These are phyloP conservation scores for Rousettus leschenaultii DNA, from an alignment of 2,113 vertebrate genomes.

Conservation along the genomic window DNA sequence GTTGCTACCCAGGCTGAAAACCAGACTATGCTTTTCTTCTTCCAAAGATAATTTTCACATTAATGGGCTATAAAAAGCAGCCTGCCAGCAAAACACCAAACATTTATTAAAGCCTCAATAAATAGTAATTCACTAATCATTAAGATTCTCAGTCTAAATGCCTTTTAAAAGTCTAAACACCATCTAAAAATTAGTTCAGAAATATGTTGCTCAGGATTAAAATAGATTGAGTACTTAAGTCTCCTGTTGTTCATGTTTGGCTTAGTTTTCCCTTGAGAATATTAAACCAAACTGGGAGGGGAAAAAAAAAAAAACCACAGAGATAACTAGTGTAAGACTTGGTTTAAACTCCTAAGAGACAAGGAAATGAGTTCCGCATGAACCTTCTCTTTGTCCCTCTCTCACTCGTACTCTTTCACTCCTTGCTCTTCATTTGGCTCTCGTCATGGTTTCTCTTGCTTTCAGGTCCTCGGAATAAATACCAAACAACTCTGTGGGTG, in stretches of 20 bases:
- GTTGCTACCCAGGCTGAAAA: conserved; percentile 50
- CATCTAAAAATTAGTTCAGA: conserved; percentile 66
- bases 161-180: conserved; percentile 48
- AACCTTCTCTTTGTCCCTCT: background rate
- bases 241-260: conserved; percentile 2
- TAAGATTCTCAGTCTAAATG: background rate
- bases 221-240: conserved; percentile 45
- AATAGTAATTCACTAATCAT: conserved; percentile 63
- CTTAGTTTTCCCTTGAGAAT: conserved; percentile 37
- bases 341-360: background rate
- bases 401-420: background rate
- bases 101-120: conserved; percentile 72
- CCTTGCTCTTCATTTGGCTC: background rate
- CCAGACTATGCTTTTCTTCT: conserved; percentile 38
- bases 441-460: background rate
- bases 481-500: background rate
- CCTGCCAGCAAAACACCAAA: conserved; percentile 50
- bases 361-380: background rate
- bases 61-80: conserved; percentile 58
- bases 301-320: background rate
- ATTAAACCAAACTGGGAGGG: conserved; percentile 23
- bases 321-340: background rate
- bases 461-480: background rate
- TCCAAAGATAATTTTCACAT: conserved; percentile 65
- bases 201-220: conserved; percentile 58